phyloP scores from a whole-genome alignment of 2,797 vertebrate genomes.

The Lerista edwardsae region DNA sequence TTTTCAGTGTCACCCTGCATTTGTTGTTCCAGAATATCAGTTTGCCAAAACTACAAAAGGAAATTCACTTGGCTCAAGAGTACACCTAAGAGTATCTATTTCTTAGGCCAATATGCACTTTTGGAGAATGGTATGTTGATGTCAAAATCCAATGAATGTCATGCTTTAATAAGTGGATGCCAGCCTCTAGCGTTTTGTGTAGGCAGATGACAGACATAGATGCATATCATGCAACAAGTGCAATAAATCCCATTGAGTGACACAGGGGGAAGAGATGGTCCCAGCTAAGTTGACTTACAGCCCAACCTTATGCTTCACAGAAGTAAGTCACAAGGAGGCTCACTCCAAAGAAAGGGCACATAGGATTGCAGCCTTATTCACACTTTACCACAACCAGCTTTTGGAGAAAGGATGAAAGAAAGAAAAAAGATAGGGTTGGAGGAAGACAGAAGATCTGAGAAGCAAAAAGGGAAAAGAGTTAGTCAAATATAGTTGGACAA shows the following conservation, averaged over 20 bases:
- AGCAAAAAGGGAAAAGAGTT: not conserved
- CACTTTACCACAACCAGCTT: not conserved
- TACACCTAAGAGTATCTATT: slow-evolving; percentile 4
- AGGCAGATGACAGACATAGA: not conserved
- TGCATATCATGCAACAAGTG: not conserved
- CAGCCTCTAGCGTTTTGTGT: not conserved
- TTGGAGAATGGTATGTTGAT: too few species aligned
- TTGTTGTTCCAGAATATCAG: slow-evolving; percentile 36
- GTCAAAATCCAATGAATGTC: not conserved
- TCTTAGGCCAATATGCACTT: not conserved
- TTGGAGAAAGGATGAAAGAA: not conserved
- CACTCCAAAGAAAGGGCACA: too few species aligned
- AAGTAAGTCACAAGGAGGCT: too few species aligned
- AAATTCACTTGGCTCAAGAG: slow-evolving; percentile 31
- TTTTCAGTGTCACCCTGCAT: slow-evolving; percentile 55
- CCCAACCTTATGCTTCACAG: too few species aligned
- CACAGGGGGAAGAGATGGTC: too few species aligned
- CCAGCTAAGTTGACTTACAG: too few species aligned
- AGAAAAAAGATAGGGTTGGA: not conserved
- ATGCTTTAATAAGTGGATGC: not conserved
- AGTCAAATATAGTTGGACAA: not conserved
- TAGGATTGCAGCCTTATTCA: too few species aligned
- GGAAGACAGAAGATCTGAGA: not conserved
- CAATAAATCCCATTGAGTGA: too few species aligned
- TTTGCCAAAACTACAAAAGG: slow-evolving; percentile 59